A percentile compares a stretch with the other conserved stretches of the same genome.
phyloP scores from a whole-genome alignment of 2,888 invertebrate genomes.

The Brenthis daphne region DNA sequence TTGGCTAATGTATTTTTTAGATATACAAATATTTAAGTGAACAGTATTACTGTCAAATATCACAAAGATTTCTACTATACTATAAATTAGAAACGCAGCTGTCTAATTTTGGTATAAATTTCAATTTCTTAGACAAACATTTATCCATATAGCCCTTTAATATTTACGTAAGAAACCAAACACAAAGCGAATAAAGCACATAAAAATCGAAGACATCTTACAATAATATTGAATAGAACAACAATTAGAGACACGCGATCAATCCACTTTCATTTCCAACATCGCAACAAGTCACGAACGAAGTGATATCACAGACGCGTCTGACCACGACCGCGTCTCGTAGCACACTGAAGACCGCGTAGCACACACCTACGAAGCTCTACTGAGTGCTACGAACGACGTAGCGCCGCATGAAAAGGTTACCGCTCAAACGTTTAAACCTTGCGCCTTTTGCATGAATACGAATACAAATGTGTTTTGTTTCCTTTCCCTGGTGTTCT shows the following conservation, averaged over 20 bases:
- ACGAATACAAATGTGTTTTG: conserved; percentile 71
- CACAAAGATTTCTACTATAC: no score
- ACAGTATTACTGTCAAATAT: no score
- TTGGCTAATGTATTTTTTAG: no score
- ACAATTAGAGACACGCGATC: conserved; percentile 26
- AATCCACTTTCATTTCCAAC: conserved; percentile 37
- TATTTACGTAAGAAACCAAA: conserved; percentile 7
- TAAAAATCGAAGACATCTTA: neutral
- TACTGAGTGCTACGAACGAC: conserved; percentile 40
- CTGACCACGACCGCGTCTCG: conserved; percentile 54
- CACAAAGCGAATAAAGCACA: neutral
- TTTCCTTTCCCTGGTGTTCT: conserved; percentile 61
- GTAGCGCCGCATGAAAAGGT: conserved; percentile 68
- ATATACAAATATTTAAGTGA: no score
- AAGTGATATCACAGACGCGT: conserved; percentile 42
- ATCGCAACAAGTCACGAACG: conserved; percentile 51
- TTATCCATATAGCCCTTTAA: no score
- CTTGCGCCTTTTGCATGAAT: conserved; percentile 73
- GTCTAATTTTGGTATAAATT: no score
- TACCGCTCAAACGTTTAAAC: conserved; percentile 70
- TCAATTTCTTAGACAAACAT: no score
- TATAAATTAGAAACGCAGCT: no score
- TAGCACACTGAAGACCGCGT: conserved; percentile 62
- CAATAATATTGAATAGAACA: neutral
- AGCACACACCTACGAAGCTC: conserved; percentile 59